Base-by-base conservation (phyloP, 2,888 invertebrate species). In the Dryobota labecula region DNA sequence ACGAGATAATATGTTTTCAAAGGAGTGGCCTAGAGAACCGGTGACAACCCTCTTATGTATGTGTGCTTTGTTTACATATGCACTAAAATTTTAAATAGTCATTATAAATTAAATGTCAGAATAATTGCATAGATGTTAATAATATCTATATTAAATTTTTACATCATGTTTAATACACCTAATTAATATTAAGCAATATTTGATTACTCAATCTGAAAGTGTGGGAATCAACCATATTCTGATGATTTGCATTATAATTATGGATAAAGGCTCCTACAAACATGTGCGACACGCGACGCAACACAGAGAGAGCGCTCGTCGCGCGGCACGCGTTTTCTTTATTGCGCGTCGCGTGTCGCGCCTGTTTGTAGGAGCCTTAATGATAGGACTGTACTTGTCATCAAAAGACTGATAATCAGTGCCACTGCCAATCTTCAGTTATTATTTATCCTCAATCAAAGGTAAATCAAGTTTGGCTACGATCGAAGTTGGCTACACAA, bases 151-250 rank as follows among this genome's bases (percentile, higher is more conserved):
- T 33, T 15, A 15, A 15, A 56, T 56, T n/a, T 8, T 56, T 33
- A 33, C 54, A 33, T 20, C 54, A 33, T 54, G 54, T 54, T 33
- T 54, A 11, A 20, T 54, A 33, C n/a, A n/a, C n/a, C n/a, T 36
- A 20, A 11, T 20, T 43, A 54, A 27, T n/a, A 13, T 20, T 24
- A 11, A 9, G 43, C 54, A 33, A 33, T 49, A 57, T 49, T 57
- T 43, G 27, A 53, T 60, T 41, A 54, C 53, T 41, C n/a, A 76
- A 53, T 60, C n/a, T 27, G 20, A 36, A 27, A 33, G n/a, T 47
- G 75, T 45, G 45, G 58, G 58, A 75, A 45, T 33, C 30, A 38
- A 41, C 6, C n/a, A 38, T 20, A 58, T 24, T 74, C 20, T 20
- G 5, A 45, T 45, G 30, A 30, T 60, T 53, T 36, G 41, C 15